Evolutionary conservation across 2,797 vertebrate species (phyloP), one percentile per base, ranked within the genome.

Genomic region (Vireo griseus): DNA sequence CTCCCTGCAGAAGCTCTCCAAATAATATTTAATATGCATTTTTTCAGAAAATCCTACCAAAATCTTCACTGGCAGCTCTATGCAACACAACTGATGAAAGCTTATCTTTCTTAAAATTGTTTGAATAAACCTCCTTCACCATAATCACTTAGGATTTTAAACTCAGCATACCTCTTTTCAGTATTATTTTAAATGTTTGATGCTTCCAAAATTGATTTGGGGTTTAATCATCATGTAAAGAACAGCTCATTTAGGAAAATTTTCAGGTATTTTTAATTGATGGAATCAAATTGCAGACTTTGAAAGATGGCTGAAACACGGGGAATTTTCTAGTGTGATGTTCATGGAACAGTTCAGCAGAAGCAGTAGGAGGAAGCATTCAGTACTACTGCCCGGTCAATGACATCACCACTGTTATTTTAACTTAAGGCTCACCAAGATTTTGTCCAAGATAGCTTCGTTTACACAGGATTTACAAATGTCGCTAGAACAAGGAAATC

Each of bases 331-430:
- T 11, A 28, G 16, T 20, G 4, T 11, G 0, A 9, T 24, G n/a
- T 73, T 87, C 7, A 2, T 73, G 44, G 40, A 72, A 19, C 5
- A 44, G 7, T 69, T 84, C n/a, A 63, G 35, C 13, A 63, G 67
- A 31, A 69, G 16, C 29, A 48, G n/a, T 75, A 57, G 42, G 59
- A 57, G 42, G 59, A 62, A 75, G 18, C 33, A 44, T 48, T 39
- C 10, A 11, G 16, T 66, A 21, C 18, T 2, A 4, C 19, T 62
- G 58, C 33, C 13, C 0, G 0, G 19, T 66, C 17, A 61, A 0
- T 50, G 48, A 58, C 25, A 47, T 88, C 65, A 58, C 26, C 12
- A 2, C 29, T 52, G 25, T 55, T 93, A 51, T 62, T 86, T 90
- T 59, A 84, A 72, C 31, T 69, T 73, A 52, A 66, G 35, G 21